phyloP scores from a whole-genome alignment of 2,888 invertebrate genomes.

The Tuta absoluta region DNA sequence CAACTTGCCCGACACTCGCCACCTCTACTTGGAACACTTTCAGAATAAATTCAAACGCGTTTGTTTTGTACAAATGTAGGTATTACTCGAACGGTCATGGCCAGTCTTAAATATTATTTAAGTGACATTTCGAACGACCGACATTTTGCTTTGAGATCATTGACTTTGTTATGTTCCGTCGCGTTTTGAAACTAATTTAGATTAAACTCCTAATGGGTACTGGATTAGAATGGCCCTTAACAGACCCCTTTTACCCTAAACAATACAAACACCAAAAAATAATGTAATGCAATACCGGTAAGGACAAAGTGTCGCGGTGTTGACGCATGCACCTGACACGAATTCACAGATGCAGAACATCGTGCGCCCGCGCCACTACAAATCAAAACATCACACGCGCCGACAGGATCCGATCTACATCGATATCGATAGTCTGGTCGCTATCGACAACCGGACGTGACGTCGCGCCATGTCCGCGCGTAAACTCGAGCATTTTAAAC shows the following conservation, averaged over 20 bases:
- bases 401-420: constrained; percentile 76
- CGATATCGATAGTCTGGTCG: constrained; percentile 35
- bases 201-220: not conserved
- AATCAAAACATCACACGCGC: constrained; percentile 73
- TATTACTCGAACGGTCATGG: constrained; percentile 7
- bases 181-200: not conserved
- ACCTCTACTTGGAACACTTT: constrained; percentile 13
- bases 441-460: constrained; percentile 63
- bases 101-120: constrained; percentile 11
- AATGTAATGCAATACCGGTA: not conserved
- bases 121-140: not conserved
- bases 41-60: constrained; percentile 10
- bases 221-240: not conserved
- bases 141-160: constrained; percentile 8
- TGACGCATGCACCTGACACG: constrained; percentile 38
- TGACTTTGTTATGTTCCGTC: constrained; percentile 7
- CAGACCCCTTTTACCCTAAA: constrained; percentile 2
- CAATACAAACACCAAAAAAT: not conserved
- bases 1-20: constrained; percentile 16
- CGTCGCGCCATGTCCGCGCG: constrained; percentile 66
- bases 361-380: constrained; percentile 56
- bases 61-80: constrained; percentile 7
- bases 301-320: constrained; percentile 26
- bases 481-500: constrained; percentile 79
- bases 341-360: constrained; percentile 63